Conservation (phyloP, 1,140 invertebrate genomes). For the Physella acuta region DNA sequence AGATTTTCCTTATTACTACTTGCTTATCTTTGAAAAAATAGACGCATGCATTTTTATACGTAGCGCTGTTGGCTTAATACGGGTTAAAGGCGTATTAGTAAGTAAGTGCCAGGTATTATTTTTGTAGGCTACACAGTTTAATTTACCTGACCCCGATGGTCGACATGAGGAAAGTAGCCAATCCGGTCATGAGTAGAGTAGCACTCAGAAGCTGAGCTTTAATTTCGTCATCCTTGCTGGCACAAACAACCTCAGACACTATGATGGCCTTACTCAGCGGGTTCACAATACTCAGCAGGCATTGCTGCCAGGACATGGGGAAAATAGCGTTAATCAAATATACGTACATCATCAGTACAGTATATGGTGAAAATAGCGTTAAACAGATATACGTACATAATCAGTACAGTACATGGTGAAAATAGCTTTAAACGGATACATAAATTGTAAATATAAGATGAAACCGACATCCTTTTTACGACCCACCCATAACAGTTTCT, state of each 20-base stretch:
- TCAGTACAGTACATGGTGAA: too few species aligned
- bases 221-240: constrained; percentile 28
- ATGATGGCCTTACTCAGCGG: constrained; percentile 32
- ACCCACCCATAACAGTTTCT: too few species aligned
- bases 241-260: constrained; percentile 37
- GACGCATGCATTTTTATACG: too few species aligned
- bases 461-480: too few species aligned
- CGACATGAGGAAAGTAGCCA: constrained; percentile 38
- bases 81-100: too few species aligned
- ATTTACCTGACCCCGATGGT: constrained; percentile 40
- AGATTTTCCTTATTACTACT: too few species aligned
- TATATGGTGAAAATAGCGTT: background rate
- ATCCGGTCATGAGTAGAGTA: constrained; percentile 36
- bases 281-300: constrained; percentile 30
- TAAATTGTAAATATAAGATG: too few species aligned
- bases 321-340: background rate
- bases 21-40: too few species aligned
- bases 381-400: background rate
- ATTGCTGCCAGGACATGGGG: constrained; percentile 27
- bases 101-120: too few species aligned
- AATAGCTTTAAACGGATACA: too few species aligned
- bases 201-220: constrained; percentile 35
- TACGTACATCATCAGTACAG: background rate
- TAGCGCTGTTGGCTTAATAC: too few species aligned
- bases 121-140: too few species aligned